Percentiles rank a stretch among this genome's conserved stretches.
Evolutionary conservation across 2,113 vertebrate genomes (phyloP).

Genomic region (Galemys pyrenaicus): DNA sequence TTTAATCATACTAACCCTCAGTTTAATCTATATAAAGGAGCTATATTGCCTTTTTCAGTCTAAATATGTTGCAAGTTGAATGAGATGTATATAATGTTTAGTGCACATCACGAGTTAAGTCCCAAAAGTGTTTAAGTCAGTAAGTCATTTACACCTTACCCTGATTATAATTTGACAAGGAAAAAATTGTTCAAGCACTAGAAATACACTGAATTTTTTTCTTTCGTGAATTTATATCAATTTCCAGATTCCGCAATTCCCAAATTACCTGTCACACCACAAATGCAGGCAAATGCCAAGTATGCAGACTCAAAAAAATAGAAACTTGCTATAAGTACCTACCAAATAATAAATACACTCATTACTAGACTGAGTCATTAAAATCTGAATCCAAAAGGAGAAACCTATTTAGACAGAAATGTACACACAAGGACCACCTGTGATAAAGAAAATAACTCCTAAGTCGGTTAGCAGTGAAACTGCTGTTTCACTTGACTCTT

Average conservation of each 20-base stretch:
- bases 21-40: not conserved
- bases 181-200: not conserved
- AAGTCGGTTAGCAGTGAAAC: too few species aligned
- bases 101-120: not conserved
- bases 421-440: not conserved
- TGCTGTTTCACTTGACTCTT: too few species aligned
- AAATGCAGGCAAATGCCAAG: not conserved
- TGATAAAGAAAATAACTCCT: not conserved
- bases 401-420: not conserved
- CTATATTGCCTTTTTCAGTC: not conserved
- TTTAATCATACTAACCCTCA: not conserved
- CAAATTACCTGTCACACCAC: not conserved
- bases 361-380: not conserved
- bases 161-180: not conserved
- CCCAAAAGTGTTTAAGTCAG: not conserved
- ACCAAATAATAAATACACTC: not conserved
- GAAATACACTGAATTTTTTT: not conserved
- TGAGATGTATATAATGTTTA: not conserved
- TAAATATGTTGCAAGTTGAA: not conserved
- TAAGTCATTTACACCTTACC: not conserved
- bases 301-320: not conserved
- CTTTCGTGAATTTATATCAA: not conserved
- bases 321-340: not conserved
- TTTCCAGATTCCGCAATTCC: not conserved
- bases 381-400: not conserved